These are phyloP conservation scores for Ornithoptera alexandrae DNA, from an alignment of 2,888 invertebrate species.

Conservation along the genomic window DNA sequence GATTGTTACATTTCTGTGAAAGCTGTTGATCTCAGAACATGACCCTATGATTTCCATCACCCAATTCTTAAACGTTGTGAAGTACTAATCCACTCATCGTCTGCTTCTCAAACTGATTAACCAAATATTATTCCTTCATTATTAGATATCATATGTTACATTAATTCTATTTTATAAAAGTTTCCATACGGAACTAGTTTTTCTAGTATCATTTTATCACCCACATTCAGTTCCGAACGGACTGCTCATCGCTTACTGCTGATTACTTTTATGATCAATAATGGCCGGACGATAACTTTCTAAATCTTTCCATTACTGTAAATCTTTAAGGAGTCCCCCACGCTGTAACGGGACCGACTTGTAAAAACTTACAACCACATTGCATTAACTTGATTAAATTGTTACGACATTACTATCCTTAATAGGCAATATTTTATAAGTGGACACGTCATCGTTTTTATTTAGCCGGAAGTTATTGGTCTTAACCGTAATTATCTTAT, in stretches of 20 bases:
- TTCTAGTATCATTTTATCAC: not conserved
- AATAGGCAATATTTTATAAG: conserved; percentile 12
- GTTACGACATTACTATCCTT: conserved; percentile 3
- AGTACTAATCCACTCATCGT: too few species aligned
- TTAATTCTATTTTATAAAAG: too few species aligned
- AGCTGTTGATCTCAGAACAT: too few species aligned
- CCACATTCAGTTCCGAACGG: not conserved
- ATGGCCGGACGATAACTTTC: not conserved
- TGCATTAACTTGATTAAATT: conserved; percentile 23
- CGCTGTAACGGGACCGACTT: not conserved
- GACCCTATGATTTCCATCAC: too few species aligned
- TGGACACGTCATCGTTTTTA: not conserved
- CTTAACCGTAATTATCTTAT: not conserved
- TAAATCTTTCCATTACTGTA: not conserved
- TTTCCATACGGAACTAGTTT: too few species aligned
- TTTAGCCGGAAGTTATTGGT: not conserved
- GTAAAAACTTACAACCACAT: conserved; percentile 2
- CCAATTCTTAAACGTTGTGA: too few species aligned
- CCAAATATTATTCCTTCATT: too few species aligned
- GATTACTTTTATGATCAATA: conserved; percentile 1
- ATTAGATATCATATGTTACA: too few species aligned
- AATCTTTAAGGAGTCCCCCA: conserved; percentile 1
- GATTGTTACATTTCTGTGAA: too few species aligned
- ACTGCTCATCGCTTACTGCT: not conserved
- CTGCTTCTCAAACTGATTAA: too few species aligned